phyloP scores from a whole-genome alignment of 2,113 vertebrate genomes.

The Prochilodus magdalenae region DNA sequence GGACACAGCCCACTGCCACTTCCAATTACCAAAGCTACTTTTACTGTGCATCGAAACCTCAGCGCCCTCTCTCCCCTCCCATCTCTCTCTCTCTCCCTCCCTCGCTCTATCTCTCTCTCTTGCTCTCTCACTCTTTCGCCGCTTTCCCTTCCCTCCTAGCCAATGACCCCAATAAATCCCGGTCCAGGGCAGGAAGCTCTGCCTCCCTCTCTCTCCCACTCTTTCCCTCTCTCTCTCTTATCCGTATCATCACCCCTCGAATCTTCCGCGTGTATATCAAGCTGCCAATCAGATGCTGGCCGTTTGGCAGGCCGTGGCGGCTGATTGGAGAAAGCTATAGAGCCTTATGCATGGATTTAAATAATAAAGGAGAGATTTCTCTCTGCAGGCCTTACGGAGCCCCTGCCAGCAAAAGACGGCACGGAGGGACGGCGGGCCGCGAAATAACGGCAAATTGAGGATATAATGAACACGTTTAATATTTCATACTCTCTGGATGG shows the following conservation, averaged over 20 bases:
- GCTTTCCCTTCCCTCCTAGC: constrained; percentile 65
- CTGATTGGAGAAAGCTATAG: constrained; percentile 76
- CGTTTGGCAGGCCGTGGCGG: constrained; percentile 52
- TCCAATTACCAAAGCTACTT: constrained; percentile 86
- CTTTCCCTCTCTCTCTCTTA: constrained; percentile 70
- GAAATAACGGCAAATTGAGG: constrained; percentile 83
- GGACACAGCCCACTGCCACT: constrained; percentile 81
- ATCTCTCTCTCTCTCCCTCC: constrained; percentile 17
- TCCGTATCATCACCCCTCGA: constrained; percentile 75
- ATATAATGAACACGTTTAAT: constrained; percentile 86
- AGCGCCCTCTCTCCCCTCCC: not conserved
- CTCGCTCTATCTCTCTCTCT: constrained; percentile 15
- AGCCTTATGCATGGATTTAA: constrained; percentile 81
- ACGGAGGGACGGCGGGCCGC: constrained; percentile 64
- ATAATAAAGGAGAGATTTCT: too few species aligned
- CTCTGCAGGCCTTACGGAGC: constrained; percentile 75
- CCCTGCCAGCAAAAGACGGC: constrained; percentile 79
- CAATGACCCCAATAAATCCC: constrained; percentile 88
- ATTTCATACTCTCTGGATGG: constrained; percentile 80
- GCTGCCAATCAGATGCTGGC: constrained; percentile 82
- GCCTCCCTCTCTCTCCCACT: not conserved
- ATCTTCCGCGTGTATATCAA: constrained; percentile 76
- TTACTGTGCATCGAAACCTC: constrained; percentile 82
- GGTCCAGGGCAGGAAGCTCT: constrained; percentile 72
- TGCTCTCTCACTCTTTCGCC: constrained; percentile 25